phyloP scores from a whole-genome alignment of 1,140 invertebrate species.

The Brachionus manjavacas region DNA sequence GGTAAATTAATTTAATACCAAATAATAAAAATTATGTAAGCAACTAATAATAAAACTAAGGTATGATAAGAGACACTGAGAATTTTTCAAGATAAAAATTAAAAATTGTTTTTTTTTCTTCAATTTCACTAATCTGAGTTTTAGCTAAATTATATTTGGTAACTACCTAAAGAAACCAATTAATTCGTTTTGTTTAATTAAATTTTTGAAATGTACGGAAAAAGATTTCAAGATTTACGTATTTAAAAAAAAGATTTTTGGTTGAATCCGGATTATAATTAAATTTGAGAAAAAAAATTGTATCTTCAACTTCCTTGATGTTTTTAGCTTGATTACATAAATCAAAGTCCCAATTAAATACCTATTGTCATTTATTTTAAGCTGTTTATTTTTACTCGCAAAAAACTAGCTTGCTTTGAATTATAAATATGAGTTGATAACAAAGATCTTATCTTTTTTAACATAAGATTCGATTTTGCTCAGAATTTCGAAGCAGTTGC shows the following conservation, averaged over 20 bases:
- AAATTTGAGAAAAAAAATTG: neutral
- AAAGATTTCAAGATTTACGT: neutral
- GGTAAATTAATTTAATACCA: neutral
- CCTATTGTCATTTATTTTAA: neutral
- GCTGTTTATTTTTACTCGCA: neutral
- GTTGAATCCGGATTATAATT: constrained; percentile 20
- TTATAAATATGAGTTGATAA: neutral
- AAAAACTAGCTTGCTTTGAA: neutral
- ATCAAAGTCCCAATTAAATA: neutral
- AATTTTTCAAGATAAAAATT: neutral
- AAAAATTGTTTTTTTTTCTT: neutral
- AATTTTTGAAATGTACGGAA: constrained; percentile 8
- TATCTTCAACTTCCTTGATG: neutral
- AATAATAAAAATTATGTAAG: constrained; percentile 7
- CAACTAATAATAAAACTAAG: neutral
- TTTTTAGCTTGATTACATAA: neutral
- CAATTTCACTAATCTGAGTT: neutral
- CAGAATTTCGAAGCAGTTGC: no score
- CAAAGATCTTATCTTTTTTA: neutral
- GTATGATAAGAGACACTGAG: neutral
- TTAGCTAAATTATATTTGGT: neutral
- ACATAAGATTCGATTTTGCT: neutral
- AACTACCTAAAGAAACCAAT: neutral
- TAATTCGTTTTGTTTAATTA: neutral
- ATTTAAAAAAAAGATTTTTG: neutral